Evolutionary conservation across 1,140 invertebrate species (phyloP).

Genomic region (Daktulosphaira vitifoliae): DNA sequence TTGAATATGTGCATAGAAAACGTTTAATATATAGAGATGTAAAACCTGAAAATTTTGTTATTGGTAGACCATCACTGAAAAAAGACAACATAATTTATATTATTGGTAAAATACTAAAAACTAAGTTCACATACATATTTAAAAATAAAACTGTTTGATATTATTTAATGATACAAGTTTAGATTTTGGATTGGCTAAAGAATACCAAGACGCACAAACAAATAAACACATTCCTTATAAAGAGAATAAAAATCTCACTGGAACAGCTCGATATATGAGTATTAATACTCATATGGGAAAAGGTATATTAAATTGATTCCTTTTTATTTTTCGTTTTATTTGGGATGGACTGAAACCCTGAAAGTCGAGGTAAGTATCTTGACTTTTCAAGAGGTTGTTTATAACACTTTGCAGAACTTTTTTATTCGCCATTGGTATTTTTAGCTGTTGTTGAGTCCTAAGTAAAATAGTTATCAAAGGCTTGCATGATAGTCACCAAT

Average conservation of each 20-base stretch:
- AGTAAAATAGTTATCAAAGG: too few species aligned
- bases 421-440: too few species aligned
- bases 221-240: slow-evolving; percentile 99
- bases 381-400: too few species aligned
- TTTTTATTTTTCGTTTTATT: too few species aligned
- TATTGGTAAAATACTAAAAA: slow-evolving; percentile 59
- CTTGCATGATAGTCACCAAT: too few species aligned
- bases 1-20: slow-evolving; percentile 98
- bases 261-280: slow-evolving; percentile 98
- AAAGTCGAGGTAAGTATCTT: too few species aligned
- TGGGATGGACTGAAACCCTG: too few species aligned
- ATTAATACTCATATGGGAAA: slow-evolving; percentile 99
- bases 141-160: too few species aligned
- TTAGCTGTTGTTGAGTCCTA: too few species aligned
- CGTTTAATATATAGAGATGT: slow-evolving; percentile 99
- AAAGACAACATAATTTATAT: slow-evolving; percentile 99
- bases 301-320: slow-evolving; percentile 50
- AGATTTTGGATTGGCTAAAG: slow-evolving; percentile 91
- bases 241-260: slow-evolving; percentile 98
- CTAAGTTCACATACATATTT: too few species aligned
- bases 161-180: background rate
- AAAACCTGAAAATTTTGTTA: slow-evolving; percentile 99
- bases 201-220: slow-evolving; percentile 99
- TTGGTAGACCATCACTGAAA: slow-evolving; percentile 93
- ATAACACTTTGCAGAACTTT: too few species aligned